A percentile compares a stretch with the other conserved stretches of the same genome.
Conservation (phyloP, 2,888 invertebrate species). For the Apotomis turbidana region DNA sequence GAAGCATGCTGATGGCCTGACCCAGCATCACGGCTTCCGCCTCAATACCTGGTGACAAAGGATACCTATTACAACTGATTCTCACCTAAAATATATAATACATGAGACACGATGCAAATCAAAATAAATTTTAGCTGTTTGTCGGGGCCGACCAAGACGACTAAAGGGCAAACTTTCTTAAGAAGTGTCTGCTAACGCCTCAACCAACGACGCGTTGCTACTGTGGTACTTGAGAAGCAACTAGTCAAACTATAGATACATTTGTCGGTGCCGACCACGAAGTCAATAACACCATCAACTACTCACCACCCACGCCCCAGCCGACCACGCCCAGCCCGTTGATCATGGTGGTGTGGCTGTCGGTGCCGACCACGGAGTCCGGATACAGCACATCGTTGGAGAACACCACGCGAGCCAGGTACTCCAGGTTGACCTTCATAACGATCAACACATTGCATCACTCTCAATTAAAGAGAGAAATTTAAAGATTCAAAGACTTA, state of each 20-base stretch:
- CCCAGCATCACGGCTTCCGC: constrained; percentile 99
- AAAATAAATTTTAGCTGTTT: no score
- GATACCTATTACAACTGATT: no score
- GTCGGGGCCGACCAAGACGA: no score
- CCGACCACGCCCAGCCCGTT: constrained; percentile 98
- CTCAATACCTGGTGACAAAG: constrained; percentile 89
- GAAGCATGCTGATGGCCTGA: constrained; percentile 97
- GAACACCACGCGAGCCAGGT: constrained; percentile 93
- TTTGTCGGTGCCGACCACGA: neutral
- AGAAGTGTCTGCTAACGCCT: neutral
- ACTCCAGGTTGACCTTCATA: constrained; percentile 97
- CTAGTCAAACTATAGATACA: no score
- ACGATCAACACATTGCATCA: neutral
- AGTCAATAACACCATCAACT: constrained; percentile 55
- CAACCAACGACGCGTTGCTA: neutral
- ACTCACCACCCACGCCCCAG: constrained; percentile 96
- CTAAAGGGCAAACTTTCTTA: no score
- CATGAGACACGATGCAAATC: no score
- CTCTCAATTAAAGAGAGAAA: no score
- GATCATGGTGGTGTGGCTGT: constrained; percentile 99
- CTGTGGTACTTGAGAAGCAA: no score
- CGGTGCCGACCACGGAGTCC: constrained; percentile 97
- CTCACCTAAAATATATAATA: no score
- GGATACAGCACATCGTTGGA: constrained; percentile 88
- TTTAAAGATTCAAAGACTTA: no score